A percentile compares a stretch with the other conserved stretches of the same genome.
phyloP scores from a whole-genome alignment of 2,888 invertebrate species.

The Diplolepis rosae region DNA sequence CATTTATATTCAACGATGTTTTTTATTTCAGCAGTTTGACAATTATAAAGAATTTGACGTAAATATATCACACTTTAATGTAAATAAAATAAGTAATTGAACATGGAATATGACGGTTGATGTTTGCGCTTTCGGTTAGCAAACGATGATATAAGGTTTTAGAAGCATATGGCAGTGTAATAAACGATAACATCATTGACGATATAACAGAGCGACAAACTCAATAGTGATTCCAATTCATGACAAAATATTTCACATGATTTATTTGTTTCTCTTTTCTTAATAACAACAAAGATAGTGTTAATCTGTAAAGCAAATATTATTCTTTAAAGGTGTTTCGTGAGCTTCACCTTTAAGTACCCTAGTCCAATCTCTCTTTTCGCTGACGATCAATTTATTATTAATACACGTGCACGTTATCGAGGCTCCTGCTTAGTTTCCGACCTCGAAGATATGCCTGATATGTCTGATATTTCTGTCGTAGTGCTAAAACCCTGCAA shows the following conservation, averaged over 20 bases:
- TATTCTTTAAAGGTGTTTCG: slow-evolving; percentile 46
- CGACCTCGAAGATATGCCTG: slow-evolving; percentile 62
- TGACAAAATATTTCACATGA: not conserved
- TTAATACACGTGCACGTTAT: slow-evolving; percentile 60
- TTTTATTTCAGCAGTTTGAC: not conserved
- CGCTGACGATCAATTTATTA: slow-evolving; percentile 58
- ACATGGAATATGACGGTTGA: slow-evolving; percentile 7
- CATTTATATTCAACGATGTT: no score
- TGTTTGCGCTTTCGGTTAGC: slow-evolving; percentile 16
- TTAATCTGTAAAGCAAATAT: slow-evolving; percentile 1
- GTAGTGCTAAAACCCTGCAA: slow-evolving; percentile 48
- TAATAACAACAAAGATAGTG: not conserved
- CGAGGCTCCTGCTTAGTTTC: slow-evolving; percentile 54
- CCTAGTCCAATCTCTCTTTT: slow-evolving; percentile 38
- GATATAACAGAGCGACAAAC: slow-evolving; percentile 18
- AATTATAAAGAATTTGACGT: no score
- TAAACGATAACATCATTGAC: slow-evolving; percentile 28
- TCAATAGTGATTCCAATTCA: slow-evolving; percentile 3
- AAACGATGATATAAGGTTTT: slow-evolving; percentile 30
- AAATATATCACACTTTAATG: no score
- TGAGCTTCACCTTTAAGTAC: slow-evolving; percentile 40
- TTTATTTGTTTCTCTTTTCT: not conserved
- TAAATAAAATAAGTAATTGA: no score
- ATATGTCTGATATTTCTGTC: slow-evolving; percentile 46
- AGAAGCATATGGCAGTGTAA: slow-evolving; percentile 14